phyloP scores from a whole-genome alignment of 2,113 vertebrate genomes.

The Myiozetetes cayanensis region DNA sequence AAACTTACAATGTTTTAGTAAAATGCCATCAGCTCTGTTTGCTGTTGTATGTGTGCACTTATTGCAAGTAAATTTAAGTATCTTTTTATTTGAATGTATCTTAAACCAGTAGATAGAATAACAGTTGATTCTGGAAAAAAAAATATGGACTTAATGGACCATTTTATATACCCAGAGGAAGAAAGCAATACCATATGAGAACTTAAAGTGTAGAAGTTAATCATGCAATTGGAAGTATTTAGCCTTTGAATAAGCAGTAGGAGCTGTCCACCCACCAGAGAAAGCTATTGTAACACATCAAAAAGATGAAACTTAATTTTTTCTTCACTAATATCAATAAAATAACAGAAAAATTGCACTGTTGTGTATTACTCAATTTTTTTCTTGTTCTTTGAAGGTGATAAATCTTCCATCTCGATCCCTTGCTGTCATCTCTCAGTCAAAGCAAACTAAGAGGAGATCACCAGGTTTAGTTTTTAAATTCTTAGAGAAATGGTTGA shows the following conservation, averaged over 20 bases:
- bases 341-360: conserved; percentile 53
- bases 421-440: not conserved
- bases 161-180: conserved; percentile 48
- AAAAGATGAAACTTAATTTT: conserved; percentile 44
- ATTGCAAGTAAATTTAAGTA: conserved; percentile 66
- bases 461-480: not conserved
- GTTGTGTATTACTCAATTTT: not conserved
- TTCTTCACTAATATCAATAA: conserved; percentile 73
- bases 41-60: conserved; percentile 65
- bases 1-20: conserved; percentile 52
- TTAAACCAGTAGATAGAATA: conserved; percentile 72
- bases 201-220: conserved; percentile 19
- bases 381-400: not conserved
- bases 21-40: conserved; percentile 46
- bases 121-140: conserved; percentile 42
- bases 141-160: conserved; percentile 42
- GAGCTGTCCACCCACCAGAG: conserved; percentile 33
- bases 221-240: conserved; percentile 1
- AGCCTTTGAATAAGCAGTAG: conserved; percentile 35
- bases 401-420: not conserved
- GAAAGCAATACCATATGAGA: conserved; percentile 42
- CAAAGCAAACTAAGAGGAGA: not conserved
- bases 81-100: conserved; percentile 86
- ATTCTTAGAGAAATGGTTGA: not conserved
- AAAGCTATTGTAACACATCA: conserved; percentile 57